Evolutionary conservation across 2,113 vertebrate genomes (phyloP).

Genomic region (Bothrops jararaca): DNA sequence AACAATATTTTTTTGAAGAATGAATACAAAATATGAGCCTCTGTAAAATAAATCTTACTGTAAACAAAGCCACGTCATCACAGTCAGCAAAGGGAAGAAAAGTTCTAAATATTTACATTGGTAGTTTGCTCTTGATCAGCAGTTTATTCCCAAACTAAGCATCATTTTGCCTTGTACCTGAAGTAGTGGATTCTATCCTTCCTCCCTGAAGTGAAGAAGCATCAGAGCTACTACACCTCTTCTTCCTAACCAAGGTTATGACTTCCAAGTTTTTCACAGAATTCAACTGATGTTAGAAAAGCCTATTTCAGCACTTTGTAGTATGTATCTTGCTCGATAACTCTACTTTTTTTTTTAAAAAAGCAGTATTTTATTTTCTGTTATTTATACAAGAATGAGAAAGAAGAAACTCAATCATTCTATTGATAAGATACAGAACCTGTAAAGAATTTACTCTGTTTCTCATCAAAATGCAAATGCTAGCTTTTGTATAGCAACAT

Average conservation of each 20-base stretch:
- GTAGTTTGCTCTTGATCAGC: background rate
- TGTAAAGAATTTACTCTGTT: background rate
- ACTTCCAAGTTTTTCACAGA: background rate
- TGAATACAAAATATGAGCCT: slow-evolving; percentile 14
- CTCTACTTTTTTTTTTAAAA: background rate
- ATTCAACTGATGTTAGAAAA: background rate
- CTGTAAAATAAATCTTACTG: background rate
- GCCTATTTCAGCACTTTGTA: background rate
- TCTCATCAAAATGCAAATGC: background rate
- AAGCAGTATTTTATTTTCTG: background rate
- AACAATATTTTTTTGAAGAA: slow-evolving; percentile 6
- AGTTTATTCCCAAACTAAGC: background rate
- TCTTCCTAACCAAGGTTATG: background rate
- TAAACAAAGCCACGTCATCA: background rate
- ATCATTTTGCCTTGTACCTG: background rate
- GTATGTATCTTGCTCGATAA: background rate
- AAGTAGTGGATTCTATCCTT: background rate
- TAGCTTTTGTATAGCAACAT: background rate
- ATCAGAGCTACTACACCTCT: background rate
- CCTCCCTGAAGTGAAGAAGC: background rate
- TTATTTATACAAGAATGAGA: background rate
- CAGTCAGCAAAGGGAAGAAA: too few relatives aligned
- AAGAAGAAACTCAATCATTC: background rate
- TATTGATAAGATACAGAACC: background rate
- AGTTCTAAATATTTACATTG: background rate